Evolutionary conservation across 2,888 invertebrate species (phyloP), one percentile per base, ranked within the genome.

Genomic region (Camptogramma bilineatum): DNA sequence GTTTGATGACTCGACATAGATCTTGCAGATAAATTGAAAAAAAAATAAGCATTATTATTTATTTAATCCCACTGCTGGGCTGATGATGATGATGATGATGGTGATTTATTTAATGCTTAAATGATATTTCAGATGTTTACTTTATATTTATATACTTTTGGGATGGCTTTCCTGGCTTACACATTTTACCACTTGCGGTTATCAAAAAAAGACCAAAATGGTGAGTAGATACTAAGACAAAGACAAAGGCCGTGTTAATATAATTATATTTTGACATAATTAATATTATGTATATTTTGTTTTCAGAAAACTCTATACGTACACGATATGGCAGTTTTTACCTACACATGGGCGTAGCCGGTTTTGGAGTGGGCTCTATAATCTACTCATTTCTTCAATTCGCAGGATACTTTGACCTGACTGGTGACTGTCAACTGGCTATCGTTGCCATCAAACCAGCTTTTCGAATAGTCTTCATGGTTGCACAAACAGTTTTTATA

Each of bases 331-430:
- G 95, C 39, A 95, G 95, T 71, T 95, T 95, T 77, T 95, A 95
- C 78, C 87, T 95, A 10, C 93, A 95, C 77, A 94, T 95, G 86
- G 95, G 95, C 5, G 94, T 95, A 53, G 94, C 95, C 0, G 94
- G 94, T 0, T 96, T 96, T 79, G 95, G 96, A 21, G 94, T 96
- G 54, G 96, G 96, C 9, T 95, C 95, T 69, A 94, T 96, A 88
- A 95, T 96, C 68, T 95, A 96, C 87, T 95, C 95, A n/a, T 95
- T 95, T 51, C 90, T 96, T 50, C 95, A 95, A 77, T 94, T 96
- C 72, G 95, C 95, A n/a, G 95, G 94, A 60, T 95, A 95, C 82
- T 95, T 96, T 79, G 96, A 96, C 79, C 88, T 95, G 57, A 93
- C 94, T 39, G 93, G 94, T 0, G 93, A 94, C 75, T 95, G 95